phyloP scores from a whole-genome alignment of 2,888 invertebrate species.

The Lymantria dispar region DNA sequence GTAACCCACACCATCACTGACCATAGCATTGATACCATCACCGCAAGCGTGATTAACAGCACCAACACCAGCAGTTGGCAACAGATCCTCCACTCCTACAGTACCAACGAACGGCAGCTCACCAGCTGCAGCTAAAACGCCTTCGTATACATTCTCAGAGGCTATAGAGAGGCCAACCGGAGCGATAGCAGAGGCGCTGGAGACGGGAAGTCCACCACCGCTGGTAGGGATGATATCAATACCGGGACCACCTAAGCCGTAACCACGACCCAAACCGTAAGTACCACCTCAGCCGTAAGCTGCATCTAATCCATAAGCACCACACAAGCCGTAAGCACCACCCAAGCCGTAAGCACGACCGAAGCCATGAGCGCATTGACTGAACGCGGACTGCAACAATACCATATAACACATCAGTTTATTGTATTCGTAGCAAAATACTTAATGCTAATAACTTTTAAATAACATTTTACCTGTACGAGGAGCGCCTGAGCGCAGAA shows the following conservation, averaged over 20 bases:
- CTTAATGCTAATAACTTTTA: not conserved
- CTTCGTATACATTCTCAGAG: slow-evolving; percentile 48
- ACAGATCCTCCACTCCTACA: slow-evolving; percentile 41
- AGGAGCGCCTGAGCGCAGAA: slow-evolving; percentile 25
- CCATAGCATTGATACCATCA: not conserved
- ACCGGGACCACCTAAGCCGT: slow-evolving; percentile 15
- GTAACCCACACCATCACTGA: not conserved
- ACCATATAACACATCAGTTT: not conserved
- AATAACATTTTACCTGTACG: slow-evolving; percentile 15
- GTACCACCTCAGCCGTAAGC: not conserved
- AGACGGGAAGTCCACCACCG: slow-evolving; percentile 45
- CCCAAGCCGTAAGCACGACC: not conserved
- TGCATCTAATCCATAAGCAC: not conserved
- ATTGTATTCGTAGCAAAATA: not conserved
- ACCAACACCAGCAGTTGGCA: slow-evolving; percentile 46
- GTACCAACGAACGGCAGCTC: slow-evolving; percentile 44
- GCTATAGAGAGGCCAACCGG: slow-evolving; percentile 47
- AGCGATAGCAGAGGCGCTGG: slow-evolving; percentile 44
- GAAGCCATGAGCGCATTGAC: not conserved
- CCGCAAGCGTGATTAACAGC: slow-evolving; percentile 36
- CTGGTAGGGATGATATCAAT: slow-evolving; percentile 39
- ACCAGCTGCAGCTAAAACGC: slow-evolving; percentile 37
- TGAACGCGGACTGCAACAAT: not conserved
- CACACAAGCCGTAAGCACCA: not conserved
- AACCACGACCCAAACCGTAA: not conserved